phyloP scores from a whole-genome alignment of 2,888 invertebrate species.

The Choristoneura rosaceana region DNA sequence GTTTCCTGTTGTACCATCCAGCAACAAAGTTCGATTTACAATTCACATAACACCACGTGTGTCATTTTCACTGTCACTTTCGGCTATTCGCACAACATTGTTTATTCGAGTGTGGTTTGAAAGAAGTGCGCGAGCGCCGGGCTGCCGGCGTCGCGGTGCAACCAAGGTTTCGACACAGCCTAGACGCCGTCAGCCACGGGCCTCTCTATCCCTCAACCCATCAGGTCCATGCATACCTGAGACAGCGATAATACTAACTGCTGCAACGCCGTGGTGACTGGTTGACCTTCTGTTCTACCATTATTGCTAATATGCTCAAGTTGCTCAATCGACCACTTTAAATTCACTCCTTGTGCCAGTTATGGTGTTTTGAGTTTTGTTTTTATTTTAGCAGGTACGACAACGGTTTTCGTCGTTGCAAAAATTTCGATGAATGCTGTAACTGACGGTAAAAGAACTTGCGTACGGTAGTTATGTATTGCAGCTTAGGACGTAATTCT shows the following conservation, averaged over 20 bases:
- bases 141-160: constrained; percentile 58
- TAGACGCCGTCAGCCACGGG: constrained; percentile 54
- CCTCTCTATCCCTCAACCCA: constrained; percentile 65
- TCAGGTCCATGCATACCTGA: constrained; percentile 47
- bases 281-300: constrained; percentile 78
- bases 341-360: constrained; percentile 70
- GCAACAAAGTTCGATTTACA: constrained; percentile 29
- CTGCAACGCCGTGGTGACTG: constrained; percentile 66
- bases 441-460: not conserved
- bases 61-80: constrained; percentile 76
- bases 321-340: constrained; percentile 73
- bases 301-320: constrained; percentile 77
- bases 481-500: constrained; percentile 7
- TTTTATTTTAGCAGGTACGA: constrained; percentile 30
- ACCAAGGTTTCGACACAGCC: constrained; percentile 76
- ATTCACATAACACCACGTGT: constrained; percentile 59
- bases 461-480: constrained; percentile 11
- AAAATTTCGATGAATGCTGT: constrained; percentile 5
- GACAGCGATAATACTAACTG: constrained; percentile 54
- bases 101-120: constrained; percentile 63
- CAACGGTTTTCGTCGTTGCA: not conserved
- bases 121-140: constrained; percentile 60
- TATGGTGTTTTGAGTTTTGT: constrained; percentile 48
- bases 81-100: constrained; percentile 58
- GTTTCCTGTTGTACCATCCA: constrained; percentile 15